Conservation (phyloP, 30 jellyfish, hydroid and myxozoan genomes). For the Aurelia sp. region DNA sequence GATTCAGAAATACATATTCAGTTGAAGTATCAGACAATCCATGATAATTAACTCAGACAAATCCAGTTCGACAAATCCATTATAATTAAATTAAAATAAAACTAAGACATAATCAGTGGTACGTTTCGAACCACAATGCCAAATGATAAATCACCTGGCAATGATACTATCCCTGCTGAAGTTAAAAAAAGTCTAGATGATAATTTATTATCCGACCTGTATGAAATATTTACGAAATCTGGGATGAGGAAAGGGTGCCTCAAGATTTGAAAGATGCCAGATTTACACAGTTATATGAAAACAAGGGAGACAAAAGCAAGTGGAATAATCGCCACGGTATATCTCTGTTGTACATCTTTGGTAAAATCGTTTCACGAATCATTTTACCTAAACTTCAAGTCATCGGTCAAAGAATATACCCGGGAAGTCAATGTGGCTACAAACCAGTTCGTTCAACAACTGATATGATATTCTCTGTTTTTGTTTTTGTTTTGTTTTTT, state of each 20-base stretch:
- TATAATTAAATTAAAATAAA: no score
- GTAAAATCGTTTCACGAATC: conserved; percentile 25
- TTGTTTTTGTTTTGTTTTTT: no score
- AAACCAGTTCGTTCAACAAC: conserved; percentile 36
- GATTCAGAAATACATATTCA: no score
- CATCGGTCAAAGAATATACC: conserved; percentile 1
- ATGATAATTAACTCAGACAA: no score
- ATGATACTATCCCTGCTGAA: conserved; percentile 24
- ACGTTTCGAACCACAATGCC: no score
- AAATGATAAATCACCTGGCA: conserved; percentile 30
- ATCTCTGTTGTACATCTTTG: conserved; percentile 35
- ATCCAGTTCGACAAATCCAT: no score
- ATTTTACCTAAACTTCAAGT: conserved; percentile 1
- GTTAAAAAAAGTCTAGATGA: no score
- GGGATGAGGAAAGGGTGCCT: conserved; percentile 28
- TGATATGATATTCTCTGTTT: conserved; percentile 39
- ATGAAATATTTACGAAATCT: no score
- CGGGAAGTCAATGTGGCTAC: conserved; percentile 58
- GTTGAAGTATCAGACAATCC: no score
- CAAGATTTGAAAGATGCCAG: conserved; percentile 48
- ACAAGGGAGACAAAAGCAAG: conserved; percentile 35
- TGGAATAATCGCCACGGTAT: conserved; percentile 32
- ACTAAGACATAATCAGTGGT: no score
- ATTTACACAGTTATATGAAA: not conserved
- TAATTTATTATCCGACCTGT: no score